A percentile compares a stretch with the other conserved stretches of the same genome.
Evolutionary conservation across 2,113 vertebrate species (phyloP).

Genomic region (Morone saxatilis): DNA sequence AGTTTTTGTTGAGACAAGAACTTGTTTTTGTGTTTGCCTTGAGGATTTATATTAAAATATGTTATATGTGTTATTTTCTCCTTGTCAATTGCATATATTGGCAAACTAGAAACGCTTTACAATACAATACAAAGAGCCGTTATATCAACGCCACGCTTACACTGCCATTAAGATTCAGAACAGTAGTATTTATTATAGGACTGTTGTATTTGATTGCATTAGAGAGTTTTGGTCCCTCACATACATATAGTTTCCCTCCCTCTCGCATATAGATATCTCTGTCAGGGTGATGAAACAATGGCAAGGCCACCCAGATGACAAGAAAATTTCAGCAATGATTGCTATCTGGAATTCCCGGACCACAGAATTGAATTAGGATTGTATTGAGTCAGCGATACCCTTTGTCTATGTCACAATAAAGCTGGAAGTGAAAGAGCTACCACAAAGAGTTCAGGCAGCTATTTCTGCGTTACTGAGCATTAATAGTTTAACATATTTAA

Average conservation of each 20-base stretch:
- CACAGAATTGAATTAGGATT: conserved; percentile 42
- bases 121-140: neutral
- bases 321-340: neutral
- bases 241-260: too few species aligned
- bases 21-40: too few species aligned
- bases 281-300: neutral
- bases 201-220: neutral
- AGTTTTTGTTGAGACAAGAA: too few species aligned
- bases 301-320: neutral
- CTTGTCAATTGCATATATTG: too few species aligned
- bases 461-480: neutral
- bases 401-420: conserved; percentile 24
- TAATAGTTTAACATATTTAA: neutral
- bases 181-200: neutral
- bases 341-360: conserved; percentile 32
- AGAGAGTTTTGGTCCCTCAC: too few species aligned
- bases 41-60: neutral
- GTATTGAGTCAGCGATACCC: conserved; percentile 4
- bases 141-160: neutral
- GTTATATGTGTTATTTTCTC: neutral
- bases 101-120: neutral
- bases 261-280: neutral
- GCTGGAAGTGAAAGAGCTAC: neutral
- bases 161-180: neutral
- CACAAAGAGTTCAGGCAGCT: neutral